These are phyloP conservation scores for Lerema accius DNA, from an alignment of 1,140 invertebrate genomes.

Conservation along the genomic window DNA sequence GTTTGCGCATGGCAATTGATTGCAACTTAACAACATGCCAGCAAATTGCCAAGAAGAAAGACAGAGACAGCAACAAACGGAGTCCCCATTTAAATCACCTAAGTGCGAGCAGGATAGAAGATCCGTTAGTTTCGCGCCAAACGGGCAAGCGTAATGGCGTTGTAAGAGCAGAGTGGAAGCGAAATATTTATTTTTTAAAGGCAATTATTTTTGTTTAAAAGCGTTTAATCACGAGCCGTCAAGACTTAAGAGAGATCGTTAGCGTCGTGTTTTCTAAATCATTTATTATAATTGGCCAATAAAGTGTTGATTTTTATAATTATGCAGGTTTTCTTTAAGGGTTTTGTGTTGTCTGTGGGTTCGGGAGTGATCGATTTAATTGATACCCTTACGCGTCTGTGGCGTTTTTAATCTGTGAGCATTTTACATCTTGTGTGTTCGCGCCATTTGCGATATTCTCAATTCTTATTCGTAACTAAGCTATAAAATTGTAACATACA, in stretches of 20 bases:
- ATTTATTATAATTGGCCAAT: constrained; percentile 67
- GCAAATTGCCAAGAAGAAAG: constrained; percentile 68
- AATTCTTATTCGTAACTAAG: too few relatives aligned
- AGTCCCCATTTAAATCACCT: not conserved
- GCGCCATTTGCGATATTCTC: too few relatives aligned
- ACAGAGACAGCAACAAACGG: constrained; percentile 44
- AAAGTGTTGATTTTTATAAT: constrained; percentile 64
- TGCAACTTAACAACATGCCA: constrained; percentile 79
- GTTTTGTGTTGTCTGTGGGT: constrained; percentile 28
- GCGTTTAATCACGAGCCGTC: constrained; percentile 52
- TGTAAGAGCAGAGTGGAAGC: constrained; percentile 52
- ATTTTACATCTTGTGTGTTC: too few relatives aligned
- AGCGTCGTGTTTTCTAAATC: constrained; percentile 49
- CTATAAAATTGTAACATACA: too few relatives aligned
- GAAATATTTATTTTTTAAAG: constrained; percentile 62
- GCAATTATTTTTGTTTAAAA: constrained; percentile 69
- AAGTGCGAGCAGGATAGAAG: constrained; percentile 41
- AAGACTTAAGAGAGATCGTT: constrained; percentile 42
- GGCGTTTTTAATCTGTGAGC: constrained; percentile 17
- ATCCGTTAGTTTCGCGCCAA: constrained; percentile 29
- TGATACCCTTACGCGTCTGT: constrained; percentile 23
- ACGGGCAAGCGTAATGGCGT: constrained; percentile 51
- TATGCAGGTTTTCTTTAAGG: constrained; percentile 39
- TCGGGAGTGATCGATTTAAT: constrained; percentile 24
- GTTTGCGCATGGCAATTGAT: constrained; percentile 82